Conservation (phyloP, 2,113 vertebrate genomes). For the Himantopus leucocephalus region DNA sequence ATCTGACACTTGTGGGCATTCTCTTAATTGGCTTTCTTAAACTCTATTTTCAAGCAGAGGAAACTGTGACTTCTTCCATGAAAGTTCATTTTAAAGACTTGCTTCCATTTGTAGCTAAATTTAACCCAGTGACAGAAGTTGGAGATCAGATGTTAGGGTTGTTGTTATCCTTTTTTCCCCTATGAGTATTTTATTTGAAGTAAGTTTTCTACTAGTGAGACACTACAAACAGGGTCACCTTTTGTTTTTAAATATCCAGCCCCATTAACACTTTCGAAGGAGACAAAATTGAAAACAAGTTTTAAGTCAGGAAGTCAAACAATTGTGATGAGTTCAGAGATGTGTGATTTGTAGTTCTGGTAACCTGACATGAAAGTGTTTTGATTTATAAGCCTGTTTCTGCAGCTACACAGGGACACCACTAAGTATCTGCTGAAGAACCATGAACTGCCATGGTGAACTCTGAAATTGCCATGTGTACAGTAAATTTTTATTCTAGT, state of each 20-base stretch:
- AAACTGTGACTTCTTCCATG: neutral
- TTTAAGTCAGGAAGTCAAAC: neutral
- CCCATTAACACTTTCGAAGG: neutral
- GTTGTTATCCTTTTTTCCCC: neutral
- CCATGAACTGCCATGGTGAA: neutral
- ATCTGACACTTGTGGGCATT: neutral
- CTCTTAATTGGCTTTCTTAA: neutral
- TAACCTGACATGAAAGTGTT: neutral
- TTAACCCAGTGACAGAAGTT: neutral
- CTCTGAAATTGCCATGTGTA: neutral
- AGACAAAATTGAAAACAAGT: neutral
- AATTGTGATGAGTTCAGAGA: neutral
- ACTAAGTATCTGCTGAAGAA: neutral
- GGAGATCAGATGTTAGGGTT: neutral
- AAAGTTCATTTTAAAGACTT: neutral
- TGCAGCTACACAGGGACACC: neutral
- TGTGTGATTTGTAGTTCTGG: neutral
- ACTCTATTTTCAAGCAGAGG: neutral
- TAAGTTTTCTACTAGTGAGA: neutral
- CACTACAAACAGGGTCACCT: neutral
- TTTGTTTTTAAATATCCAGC: neutral
- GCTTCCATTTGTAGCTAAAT: neutral
- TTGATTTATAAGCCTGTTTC: neutral
- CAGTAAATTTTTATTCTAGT: neutral
- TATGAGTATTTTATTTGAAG: neutral